Conservation (phyloP, 2,888 invertebrate species). For the Chaetogeoica ovagalla region DNA sequence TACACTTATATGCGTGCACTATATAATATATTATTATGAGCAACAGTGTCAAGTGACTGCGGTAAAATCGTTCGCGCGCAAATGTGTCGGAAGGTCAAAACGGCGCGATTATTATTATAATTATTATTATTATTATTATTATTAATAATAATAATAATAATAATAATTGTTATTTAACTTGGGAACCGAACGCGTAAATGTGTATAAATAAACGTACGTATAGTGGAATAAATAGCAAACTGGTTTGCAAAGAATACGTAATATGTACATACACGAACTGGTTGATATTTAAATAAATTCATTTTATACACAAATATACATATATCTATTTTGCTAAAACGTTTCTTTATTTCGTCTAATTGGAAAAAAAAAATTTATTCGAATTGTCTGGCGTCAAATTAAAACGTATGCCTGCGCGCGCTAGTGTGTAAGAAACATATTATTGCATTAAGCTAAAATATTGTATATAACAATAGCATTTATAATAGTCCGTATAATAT, state of each 20-base stretch:
- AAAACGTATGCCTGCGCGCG: conserved; percentile 13
- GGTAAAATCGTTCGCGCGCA: neutral
- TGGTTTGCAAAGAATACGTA: conserved; percentile 37
- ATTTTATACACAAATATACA: conserved; percentile 3
- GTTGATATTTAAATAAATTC: conserved; percentile 38
- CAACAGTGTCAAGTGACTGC: neutral
- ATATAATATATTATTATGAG: neutral
- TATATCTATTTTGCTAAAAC: conserved; percentile 5
- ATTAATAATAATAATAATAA: too few species aligned
- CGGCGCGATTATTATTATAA: too few species aligned
- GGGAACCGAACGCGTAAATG: conserved; percentile 25
- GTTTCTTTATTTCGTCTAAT: neutral
- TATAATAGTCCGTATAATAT: too few species aligned
- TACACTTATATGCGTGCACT: neutral
- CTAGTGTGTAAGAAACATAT: neutral
- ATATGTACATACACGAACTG: neutral
- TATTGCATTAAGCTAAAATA: too few species aligned
- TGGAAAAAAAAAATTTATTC: too few species aligned
- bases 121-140: too few species aligned
- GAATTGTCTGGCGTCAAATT: neutral
- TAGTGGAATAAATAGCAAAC: conserved; percentile 11
- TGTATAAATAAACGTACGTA: neutral
- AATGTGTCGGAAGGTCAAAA: conserved; percentile 29
- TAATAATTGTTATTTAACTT: conserved; percentile 37
- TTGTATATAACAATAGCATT: too few species aligned